These are phyloP conservation scores for Lycaena phlaeas DNA, from an alignment of 2,888 invertebrate species.

Conservation along the genomic window DNA sequence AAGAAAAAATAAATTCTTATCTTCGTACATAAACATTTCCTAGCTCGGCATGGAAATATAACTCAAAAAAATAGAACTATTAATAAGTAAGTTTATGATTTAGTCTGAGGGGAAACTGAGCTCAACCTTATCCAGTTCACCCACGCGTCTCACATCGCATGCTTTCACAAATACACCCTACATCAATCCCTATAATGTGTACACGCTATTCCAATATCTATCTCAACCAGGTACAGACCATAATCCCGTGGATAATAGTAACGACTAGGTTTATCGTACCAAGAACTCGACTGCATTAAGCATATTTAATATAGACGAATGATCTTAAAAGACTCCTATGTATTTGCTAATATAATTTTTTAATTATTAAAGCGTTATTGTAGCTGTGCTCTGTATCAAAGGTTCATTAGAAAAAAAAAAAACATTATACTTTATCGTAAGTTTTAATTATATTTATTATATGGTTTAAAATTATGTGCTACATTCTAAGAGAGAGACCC, in stretches of 20 bases:
- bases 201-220: slow-evolving; percentile 21
- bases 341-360: slow-evolving; percentile 20
- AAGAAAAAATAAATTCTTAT: too few species aligned
- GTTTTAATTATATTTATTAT: too few species aligned
- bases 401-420: too few species aligned
- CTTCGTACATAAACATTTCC: not conserved
- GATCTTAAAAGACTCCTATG: slow-evolving; percentile 13
- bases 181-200: slow-evolving; percentile 28
- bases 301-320: slow-evolving; percentile 18
- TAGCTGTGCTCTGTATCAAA: not conserved
- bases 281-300: slow-evolving; percentile 19
- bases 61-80: slow-evolving; percentile 1
- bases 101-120: slow-evolving; percentile 23
- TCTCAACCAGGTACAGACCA: slow-evolving; percentile 19
- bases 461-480: too few species aligned
- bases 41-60: not conserved
- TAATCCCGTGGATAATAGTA: slow-evolving; percentile 13
- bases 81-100: slow-evolving; percentile 13
- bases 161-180: slow-evolving; percentile 54
- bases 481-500: too few species aligned
- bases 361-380: slow-evolving; percentile 8
- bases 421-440: too few species aligned
- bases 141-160: slow-evolving; percentile 58
- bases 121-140: slow-evolving; percentile 53
- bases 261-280: slow-evolving; percentile 8